A percentile compares a stretch with the other conserved stretches of the same genome.
These are phyloP conservation scores for Speoplatyrhinus poulsoni DNA, from an alignment of 2,113 vertebrate species.

Conservation along the genomic window DNA sequence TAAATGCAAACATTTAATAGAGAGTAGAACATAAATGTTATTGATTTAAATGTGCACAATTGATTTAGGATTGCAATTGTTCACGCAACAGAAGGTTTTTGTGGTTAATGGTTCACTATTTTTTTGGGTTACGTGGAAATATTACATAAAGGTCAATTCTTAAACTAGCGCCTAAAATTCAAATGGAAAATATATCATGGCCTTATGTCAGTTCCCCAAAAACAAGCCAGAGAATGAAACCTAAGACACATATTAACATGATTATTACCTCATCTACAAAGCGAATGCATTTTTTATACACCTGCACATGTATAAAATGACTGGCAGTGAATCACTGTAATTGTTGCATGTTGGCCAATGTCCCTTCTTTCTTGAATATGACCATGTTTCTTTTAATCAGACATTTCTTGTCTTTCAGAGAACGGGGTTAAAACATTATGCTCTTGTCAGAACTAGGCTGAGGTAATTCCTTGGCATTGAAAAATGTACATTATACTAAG, in stretches of 20 bases:
- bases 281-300: constrained; percentile 62
- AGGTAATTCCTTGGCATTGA: constrained; percentile 67
- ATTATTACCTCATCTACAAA: constrained; percentile 66
- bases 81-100: constrained; percentile 33
- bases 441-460: constrained; percentile 68
- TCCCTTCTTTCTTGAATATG: constrained; percentile 66
- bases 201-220: constrained; percentile 49
- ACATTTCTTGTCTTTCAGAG: constrained; percentile 44
- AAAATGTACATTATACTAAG: constrained; percentile 60
- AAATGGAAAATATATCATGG: constrained; percentile 66
- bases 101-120: constrained; percentile 40
- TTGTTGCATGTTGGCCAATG: constrained; percentile 72
- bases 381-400: constrained; percentile 66
- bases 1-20: background rate
- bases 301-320: constrained; percentile 73
- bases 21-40: background rate
- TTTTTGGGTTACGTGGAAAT: constrained; percentile 55
- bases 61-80: constrained; percentile 20
- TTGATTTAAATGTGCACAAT: constrained; percentile 25
- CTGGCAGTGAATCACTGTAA: constrained; percentile 71
- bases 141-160: constrained; percentile 53
- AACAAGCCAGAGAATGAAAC: constrained; percentile 56
- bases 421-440: constrained; percentile 67
- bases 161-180: constrained; percentile 44
- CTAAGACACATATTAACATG: constrained; percentile 49